phyloP scores from a whole-genome alignment of 2,888 invertebrate genomes.

The Drosophila tanythrix region DNA sequence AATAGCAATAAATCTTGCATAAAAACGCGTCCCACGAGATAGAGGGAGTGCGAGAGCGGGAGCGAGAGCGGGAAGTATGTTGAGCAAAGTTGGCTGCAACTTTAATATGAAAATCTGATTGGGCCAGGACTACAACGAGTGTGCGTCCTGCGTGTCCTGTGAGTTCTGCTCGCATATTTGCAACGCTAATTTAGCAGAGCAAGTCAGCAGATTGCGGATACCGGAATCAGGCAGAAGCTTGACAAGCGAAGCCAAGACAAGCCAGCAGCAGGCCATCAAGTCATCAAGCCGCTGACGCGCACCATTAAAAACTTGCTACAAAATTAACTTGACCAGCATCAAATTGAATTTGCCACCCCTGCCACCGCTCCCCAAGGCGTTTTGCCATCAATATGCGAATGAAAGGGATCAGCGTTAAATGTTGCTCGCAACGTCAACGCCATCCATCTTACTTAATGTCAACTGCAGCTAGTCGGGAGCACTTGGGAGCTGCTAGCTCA shows the following conservation, averaged over 20 bases:
- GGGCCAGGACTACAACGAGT: conserved; percentile 56
- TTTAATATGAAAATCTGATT: conserved; percentile 77
- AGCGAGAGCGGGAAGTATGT: background rate
- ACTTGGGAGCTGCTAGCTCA: conserved; percentile 2
- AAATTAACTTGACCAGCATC: conserved; percentile 62
- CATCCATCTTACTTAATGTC: conserved; percentile 82
- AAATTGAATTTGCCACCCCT: conserved; percentile 57
- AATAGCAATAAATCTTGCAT: conserved; percentile 83
- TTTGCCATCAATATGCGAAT: conserved; percentile 67
- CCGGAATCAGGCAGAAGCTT: conserved; percentile 21
- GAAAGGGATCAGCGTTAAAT: conserved; percentile 75
- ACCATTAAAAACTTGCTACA: conserved; percentile 61
- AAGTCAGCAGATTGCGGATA: conserved; percentile 60
- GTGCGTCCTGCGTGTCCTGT: conserved; percentile 53
- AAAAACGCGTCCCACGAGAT: conserved; percentile 62
- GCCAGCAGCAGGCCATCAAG: conserved; percentile 50
- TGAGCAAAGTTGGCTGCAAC: conserved; percentile 63
- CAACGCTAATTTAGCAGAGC: conserved; percentile 82
- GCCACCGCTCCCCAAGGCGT: conserved; percentile 9
- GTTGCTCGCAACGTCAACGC: conserved; percentile 72
- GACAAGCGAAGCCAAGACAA: conserved; percentile 40
- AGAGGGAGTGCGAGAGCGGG: background rate
- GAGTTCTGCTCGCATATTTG: conserved; percentile 78
- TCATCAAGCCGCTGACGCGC: conserved; percentile 45
- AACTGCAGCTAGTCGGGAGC: conserved; percentile 63